A percentile compares a stretch with the other conserved stretches of the same genome.
phyloP scores from a whole-genome alignment of 2,797 vertebrate species.

The Pseudochirops cupreus region DNA sequence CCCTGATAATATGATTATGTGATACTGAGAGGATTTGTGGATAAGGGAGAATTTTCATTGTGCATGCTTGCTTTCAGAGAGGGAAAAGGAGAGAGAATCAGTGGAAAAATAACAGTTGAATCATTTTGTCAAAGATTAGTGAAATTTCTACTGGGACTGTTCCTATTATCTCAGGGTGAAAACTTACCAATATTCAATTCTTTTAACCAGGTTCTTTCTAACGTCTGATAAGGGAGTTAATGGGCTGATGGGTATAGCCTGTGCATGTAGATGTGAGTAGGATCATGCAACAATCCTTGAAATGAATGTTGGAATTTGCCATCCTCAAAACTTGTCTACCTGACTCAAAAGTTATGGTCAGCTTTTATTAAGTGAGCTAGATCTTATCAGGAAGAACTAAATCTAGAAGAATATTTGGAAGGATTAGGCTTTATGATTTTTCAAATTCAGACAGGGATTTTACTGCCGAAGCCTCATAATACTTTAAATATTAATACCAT shows the following conservation, averaged over 20 bases:
- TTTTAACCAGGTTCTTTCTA: conserved; percentile 37
- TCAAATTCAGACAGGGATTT: conserved; percentile 18
- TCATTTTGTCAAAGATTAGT: conserved; percentile 81
- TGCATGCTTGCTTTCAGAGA: conserved; percentile 67
- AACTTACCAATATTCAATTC: neutral
- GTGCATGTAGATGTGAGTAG: neutral
- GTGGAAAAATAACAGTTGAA: conserved; percentile 66
- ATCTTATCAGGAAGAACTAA: neutral
- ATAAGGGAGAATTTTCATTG: conserved; percentile 75
- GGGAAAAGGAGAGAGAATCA: conserved; percentile 61
- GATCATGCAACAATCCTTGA: conserved; percentile 5
- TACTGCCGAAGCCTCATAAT: conserved; percentile 15
- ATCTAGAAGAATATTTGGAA: neutral
- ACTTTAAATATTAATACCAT: conserved; percentile 20
- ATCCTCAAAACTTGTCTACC: neutral
- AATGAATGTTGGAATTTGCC: neutral
- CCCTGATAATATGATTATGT: conserved; percentile 81
- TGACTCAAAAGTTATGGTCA: neutral
- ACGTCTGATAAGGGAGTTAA: conserved; percentile 29
- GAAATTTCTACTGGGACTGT: conserved; percentile 62
- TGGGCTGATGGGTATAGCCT: conserved; percentile 33
- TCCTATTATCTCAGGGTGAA: conserved; percentile 37
- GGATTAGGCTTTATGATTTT: neutral
- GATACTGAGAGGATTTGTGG: conserved; percentile 84
- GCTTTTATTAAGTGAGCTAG: neutral